Conservation (phyloP, 2,113 vertebrate genomes). For the Gopherus flavomarginatus region DNA sequence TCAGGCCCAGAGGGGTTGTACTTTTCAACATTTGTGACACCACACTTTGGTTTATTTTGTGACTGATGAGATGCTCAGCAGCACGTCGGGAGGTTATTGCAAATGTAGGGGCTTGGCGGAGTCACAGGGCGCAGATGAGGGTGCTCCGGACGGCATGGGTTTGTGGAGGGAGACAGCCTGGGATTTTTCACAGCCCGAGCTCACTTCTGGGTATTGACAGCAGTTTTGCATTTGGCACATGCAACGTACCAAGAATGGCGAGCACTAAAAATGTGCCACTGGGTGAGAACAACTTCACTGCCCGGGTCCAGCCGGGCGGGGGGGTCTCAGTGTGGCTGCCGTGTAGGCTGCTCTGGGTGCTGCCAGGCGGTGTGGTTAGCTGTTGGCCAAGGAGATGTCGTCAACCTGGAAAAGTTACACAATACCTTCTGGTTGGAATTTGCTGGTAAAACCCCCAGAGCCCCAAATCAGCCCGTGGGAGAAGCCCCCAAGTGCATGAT, state of each 20-base stretch:
- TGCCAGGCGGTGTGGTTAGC: fast-evolving
- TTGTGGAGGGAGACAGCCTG: fast-evolving
- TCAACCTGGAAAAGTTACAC: constrained; percentile 22
- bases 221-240: background rate
- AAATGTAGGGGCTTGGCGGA: fast-evolving
- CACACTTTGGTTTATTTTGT: background rate
- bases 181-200: background rate
- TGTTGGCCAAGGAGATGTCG: fast-evolving
- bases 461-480: background rate
- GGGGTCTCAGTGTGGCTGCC: background rate
- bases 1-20: background rate
- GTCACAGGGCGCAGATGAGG: background rate
- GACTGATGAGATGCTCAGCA: background rate
- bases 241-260: fast-evolving
- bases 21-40: background rate
- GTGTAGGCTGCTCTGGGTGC: fast-evolving
- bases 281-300: background rate
- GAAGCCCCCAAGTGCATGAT: background rate
- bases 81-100: fast-evolving
- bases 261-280: fast-evolving
- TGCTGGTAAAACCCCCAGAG: background rate
- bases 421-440: background rate
- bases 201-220: background rate
- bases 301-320: background rate
- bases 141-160: no score